phyloP scores from a whole-genome alignment of 2,888 invertebrate species.

The Sialis fuliginosa region DNA sequence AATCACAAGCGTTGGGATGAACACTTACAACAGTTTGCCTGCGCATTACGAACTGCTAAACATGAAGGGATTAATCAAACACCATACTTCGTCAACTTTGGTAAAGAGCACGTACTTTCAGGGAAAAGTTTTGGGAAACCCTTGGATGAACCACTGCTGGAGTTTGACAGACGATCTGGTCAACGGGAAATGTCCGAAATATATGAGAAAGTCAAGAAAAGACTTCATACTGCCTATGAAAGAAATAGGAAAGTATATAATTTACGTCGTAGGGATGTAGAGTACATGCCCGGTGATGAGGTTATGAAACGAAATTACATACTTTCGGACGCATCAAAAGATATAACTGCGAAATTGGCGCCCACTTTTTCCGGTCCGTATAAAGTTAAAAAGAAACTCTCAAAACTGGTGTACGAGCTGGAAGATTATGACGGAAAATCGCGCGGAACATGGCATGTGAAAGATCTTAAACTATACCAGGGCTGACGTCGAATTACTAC shows the following conservation, averaged over 20 bases:
- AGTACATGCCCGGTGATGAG: conserved; percentile 6
- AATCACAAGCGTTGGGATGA: background rate
- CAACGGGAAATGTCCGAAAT: background rate
- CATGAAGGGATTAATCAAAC: conserved; percentile 8
- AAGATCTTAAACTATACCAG: conserved; percentile 9
- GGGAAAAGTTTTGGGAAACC: background rate
- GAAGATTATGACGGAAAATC: background rate
- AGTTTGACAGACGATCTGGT: no score
- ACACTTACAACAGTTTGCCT: conserved; percentile 9
- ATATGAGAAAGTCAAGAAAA: background rate
- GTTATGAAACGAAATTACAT: conserved; percentile 5
- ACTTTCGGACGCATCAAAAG: conserved; percentile 3
- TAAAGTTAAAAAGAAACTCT: background rate
- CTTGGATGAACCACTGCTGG: background rate
- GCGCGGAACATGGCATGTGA: background rate
- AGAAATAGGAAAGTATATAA: background rate
- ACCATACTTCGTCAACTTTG: conserved; percentile 11
- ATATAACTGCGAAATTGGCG: background rate
- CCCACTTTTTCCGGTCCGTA: background rate
- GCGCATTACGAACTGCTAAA: conserved; percentile 10
- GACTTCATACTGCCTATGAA: background rate
- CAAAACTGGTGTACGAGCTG: background rate
- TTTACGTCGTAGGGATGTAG: background rate
- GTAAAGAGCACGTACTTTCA: conserved; percentile 2
- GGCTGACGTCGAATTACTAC: no score